Conservation (phyloP, 2,888 invertebrate genomes). For the Phyto melanocephala region DNA sequence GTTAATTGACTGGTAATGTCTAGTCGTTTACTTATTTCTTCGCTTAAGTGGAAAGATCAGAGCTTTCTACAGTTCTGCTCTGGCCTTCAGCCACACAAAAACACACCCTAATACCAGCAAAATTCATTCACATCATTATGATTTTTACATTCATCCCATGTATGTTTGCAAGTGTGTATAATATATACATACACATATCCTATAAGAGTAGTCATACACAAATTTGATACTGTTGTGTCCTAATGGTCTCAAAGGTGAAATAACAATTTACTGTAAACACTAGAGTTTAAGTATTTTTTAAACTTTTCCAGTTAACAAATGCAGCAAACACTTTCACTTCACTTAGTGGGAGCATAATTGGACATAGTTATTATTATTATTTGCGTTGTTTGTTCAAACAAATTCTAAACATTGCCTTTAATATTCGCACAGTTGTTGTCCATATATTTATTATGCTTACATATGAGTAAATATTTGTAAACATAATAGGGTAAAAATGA, state of each 20-base stretch:
- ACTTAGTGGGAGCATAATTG: slow-evolving; percentile 47
- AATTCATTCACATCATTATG: slow-evolving; percentile 33
- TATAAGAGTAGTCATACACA: not conserved
- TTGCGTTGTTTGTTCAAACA: not conserved
- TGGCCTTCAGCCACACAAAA: not conserved
- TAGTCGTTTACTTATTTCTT: slow-evolving; percentile 9
- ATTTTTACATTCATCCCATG: slow-evolving; percentile 17
- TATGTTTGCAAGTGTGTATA: not conserved
- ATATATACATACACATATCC: no score
- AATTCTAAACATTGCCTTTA: slow-evolving; percentile 5
- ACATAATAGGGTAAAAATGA: no score
- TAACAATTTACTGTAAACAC: no score
- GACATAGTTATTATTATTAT: slow-evolving; percentile 28
- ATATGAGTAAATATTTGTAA: no score
- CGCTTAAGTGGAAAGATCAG: slow-evolving; percentile 2
- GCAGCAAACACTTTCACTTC: slow-evolving; percentile 45
- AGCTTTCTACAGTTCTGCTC: not conserved
- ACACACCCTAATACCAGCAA: not conserved
- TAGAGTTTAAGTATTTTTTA: no score
- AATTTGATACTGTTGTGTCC: not conserved
- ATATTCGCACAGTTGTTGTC: slow-evolving; percentile 11
- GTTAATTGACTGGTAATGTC: slow-evolving; percentile 26
- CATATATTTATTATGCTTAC: no score
- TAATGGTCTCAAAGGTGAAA: not conserved
- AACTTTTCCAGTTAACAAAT: slow-evolving; percentile 43